A percentile compares a stretch with the other conserved stretches of the same genome.
Conservation (phyloP, 2,797 vertebrate species). For the Etheostoma perlongum region DNA sequence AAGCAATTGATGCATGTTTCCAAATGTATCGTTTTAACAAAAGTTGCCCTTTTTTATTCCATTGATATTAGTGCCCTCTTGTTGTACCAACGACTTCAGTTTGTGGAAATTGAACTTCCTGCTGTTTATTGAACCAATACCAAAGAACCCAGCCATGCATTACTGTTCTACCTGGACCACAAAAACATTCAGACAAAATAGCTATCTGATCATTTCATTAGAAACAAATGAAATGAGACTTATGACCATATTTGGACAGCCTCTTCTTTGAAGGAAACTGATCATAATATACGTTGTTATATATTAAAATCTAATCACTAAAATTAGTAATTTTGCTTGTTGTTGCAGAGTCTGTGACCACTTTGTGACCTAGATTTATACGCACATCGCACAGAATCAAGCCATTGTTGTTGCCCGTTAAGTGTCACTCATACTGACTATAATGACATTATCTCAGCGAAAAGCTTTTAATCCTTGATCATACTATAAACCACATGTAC, state of each 20-base stretch:
- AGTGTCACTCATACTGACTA: neutral
- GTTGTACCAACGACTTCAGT: neutral
- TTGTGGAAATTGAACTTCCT: neutral
- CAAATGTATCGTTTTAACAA: neutral
- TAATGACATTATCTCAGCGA: conserved; percentile 1
- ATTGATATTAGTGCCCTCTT: neutral
- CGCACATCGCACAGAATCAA: conserved; percentile 28
- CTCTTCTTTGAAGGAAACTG: conserved; percentile 27
- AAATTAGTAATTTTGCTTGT: conserved; percentile 2
- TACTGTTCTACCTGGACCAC: neutral
- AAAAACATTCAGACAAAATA: conserved; percentile 15
- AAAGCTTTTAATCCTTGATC: conserved; percentile 7
- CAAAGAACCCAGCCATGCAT: conserved; percentile 24
- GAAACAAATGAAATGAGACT: neutral
- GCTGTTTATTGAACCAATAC: conserved; percentile 1
- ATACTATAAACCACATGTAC: conserved; percentile 5
- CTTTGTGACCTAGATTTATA: conserved; percentile 10
- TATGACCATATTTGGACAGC: neutral
- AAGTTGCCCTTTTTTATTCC: neutral
- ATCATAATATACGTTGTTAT: conserved; percentile 6
- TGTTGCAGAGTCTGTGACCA: neutral
- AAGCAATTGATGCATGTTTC: neutral
- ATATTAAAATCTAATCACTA: conserved; percentile 14
- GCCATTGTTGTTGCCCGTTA: conserved; percentile 6
- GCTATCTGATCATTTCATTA: neutral